A percentile compares a stretch with the other conserved stretches of the same genome.
These are phyloP conservation scores for Pseudomyrmex pallidus DNA, from an alignment of 1,140 invertebrate genomes.

Conservation along the genomic window DNA sequence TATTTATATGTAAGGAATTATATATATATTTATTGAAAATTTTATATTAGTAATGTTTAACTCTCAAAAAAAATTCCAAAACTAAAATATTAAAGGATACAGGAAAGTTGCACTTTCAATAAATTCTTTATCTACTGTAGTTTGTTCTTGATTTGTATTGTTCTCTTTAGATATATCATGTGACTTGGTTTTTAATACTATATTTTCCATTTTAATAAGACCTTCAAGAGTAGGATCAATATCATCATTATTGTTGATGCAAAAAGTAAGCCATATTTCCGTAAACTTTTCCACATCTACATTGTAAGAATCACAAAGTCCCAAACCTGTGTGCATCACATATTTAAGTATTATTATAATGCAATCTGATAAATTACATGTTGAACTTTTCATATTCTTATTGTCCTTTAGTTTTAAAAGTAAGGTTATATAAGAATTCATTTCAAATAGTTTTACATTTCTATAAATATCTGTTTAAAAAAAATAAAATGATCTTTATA, in stretches of 20 bases:
- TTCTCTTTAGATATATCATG: not conserved
- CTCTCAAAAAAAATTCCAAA: not conserved
- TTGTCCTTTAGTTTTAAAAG: not conserved
- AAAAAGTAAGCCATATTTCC: slow-evolving; percentile 82
- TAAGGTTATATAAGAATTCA: slow-evolving; percentile 23
- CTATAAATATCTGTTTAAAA: not conserved
- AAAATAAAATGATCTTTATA: not conserved
- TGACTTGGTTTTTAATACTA: slow-evolving; percentile 61
- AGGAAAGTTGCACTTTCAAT: not conserved
- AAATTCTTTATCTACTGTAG: not conserved
- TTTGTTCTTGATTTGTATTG: not conserved
- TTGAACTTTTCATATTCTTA: too few species aligned
- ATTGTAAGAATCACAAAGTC: slow-evolving; percentile 78
- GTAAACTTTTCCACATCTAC: slow-evolving; percentile 81
- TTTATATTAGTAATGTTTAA: not conserved
- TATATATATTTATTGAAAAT: slow-evolving; percentile 41
- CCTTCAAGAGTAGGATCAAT: slow-evolving; percentile 77
- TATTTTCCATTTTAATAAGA: slow-evolving; percentile 77
- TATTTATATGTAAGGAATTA: not conserved
- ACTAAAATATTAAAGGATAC: slow-evolving; percentile 74
- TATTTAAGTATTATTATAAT: too few species aligned
- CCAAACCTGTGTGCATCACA: slow-evolving; percentile 75
- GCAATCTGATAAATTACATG: too few species aligned
- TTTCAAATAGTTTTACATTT: not conserved
- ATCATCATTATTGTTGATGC: slow-evolving; percentile 71